Evolutionary conservation across 2,888 invertebrate genomes (phyloP).

Genomic region (Myopa tessellatipennis): DNA sequence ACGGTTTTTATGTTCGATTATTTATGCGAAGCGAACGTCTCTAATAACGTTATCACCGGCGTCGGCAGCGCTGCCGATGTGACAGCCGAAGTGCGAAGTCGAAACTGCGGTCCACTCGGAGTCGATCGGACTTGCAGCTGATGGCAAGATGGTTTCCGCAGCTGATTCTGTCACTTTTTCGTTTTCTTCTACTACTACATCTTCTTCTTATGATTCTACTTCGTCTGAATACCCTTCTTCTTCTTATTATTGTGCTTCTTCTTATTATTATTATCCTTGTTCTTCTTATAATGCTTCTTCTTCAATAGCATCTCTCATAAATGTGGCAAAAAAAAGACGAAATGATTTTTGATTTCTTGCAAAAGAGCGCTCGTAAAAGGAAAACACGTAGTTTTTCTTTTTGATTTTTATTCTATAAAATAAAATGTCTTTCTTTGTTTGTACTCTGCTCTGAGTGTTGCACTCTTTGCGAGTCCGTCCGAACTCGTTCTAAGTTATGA

Average conservation of each 20-base stretch:
- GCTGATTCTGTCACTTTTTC: neutral
- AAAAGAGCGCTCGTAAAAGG: conserved; percentile 27
- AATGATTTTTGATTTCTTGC: conserved; percentile 37
- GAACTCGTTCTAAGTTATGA: conserved; percentile 53
- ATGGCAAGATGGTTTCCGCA: neutral
- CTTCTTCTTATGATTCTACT: neutral
- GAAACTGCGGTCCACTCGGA: neutral
- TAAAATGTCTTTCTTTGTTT: conserved; percentile 22
- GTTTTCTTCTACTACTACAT: neutral
- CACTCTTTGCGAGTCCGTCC: neutral
- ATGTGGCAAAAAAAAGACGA: neutral
- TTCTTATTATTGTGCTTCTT: neutral
- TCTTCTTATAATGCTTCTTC: neutral
- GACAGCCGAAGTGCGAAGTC: too few relatives aligned
- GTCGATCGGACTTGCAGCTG: neutral
- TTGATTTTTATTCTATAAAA: neutral
- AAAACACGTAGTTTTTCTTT: neutral
- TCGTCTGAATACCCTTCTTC: neutral
- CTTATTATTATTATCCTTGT: neutral
- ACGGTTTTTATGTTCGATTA: conserved; percentile 33
- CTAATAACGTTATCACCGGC: conserved; percentile 22
- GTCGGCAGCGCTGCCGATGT: neutral
- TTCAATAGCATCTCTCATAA: conserved; percentile 14
- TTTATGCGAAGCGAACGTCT: conserved; percentile 26
- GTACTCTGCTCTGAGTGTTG: neutral